Evolutionary conservation across 2,797 vertebrate species (phyloP), one percentile per base, ranked within the genome.

Genomic region (Natrix natrix): DNA sequence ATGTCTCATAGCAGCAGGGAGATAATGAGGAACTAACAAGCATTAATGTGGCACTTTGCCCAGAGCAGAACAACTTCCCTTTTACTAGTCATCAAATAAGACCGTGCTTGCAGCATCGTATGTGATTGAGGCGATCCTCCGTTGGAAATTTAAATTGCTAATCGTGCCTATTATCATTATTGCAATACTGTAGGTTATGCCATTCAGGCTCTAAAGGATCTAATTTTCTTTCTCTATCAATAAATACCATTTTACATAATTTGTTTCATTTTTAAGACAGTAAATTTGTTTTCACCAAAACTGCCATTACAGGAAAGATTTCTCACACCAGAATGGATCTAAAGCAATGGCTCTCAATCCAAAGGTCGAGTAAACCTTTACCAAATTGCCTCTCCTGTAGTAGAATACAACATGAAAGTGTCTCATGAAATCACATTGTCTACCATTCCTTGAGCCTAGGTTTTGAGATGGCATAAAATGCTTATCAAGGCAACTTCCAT

Each of bases 1-100:
- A 93, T 89, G 93, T 93, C 93, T 91, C 87, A 26, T 87, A 93
- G 93, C 93, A 91, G 69, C 93, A 93, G 93, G 93, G 93, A 93
- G 90, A 93, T 93, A 93, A 93, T 93, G 90, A 93, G 93, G 66
- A 91, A 93, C 93, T 93, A 93, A 93, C 93, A 91, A 93, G 93
- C 93, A 93, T 91, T 93, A 93, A 93, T 93, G 93, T 91, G 93
- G 90, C 90, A 93, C 87, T 93, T 93, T 91, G 93, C 93, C 93
- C 93, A 93, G 93, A 93, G 93, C 90, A 86, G 90, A 91, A 52
- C 90, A 93, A 61, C 69, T 93, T 91, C 93, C 90, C 61, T 93
- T 93, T 91, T 93, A 87, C 87, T 93, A 91, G 69, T 89, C 93
- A 93, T 91, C 93, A 89, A 93, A 91, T 63, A 52, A 91, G 74